These are phyloP conservation scores for Drosophila anomalata DNA, from an alignment of 2,888 invertebrate species.

Conservation along the genomic window DNA sequence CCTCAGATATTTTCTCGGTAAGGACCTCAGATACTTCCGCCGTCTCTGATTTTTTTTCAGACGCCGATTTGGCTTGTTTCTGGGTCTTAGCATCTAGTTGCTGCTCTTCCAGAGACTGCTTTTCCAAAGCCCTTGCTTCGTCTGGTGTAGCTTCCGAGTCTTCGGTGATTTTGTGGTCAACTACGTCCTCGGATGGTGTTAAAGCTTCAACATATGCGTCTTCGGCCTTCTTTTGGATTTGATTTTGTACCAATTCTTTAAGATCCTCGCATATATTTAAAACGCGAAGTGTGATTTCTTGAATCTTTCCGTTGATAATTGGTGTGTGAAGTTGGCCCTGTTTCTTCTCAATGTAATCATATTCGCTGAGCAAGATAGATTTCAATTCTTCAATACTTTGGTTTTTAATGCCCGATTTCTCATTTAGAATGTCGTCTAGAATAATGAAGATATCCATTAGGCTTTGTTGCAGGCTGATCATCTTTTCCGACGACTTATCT, in stretches of 20 bases:
- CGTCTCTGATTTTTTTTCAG: no score
- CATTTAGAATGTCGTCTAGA: conserved; percentile 69
- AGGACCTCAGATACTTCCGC: no score
- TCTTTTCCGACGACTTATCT: conserved; percentile 73
- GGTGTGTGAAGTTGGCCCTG: conserved; percentile 36
- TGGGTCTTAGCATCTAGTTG: no score
- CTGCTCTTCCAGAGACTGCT: no score
- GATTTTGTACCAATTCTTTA: conserved; percentile 16
- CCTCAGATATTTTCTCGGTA: no score
- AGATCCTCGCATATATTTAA: conserved; percentile 51
- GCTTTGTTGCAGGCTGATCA: conserved; percentile 76
- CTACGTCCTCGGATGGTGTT: not conserved
- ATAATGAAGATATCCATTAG: conserved; percentile 79
- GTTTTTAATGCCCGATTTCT: conserved; percentile 39
- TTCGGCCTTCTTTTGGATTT: conserved; percentile 42
- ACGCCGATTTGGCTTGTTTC: no score
- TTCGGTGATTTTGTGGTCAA: conserved; percentile 7
- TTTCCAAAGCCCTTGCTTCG: no score
- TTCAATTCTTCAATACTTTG: conserved; percentile 58
- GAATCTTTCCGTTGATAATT: conserved; percentile 47
- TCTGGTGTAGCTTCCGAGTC: not conserved
- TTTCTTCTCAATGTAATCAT: conserved; percentile 65
- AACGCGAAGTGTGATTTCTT: conserved; percentile 46
- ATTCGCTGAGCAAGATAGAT: conserved; percentile 49
- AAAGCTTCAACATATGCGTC: conserved; percentile 3